These are phyloP conservation scores for Peromyscus melanophrys DNA, from an alignment of 2,797 vertebrate species.

Conservation along the genomic window DNA sequence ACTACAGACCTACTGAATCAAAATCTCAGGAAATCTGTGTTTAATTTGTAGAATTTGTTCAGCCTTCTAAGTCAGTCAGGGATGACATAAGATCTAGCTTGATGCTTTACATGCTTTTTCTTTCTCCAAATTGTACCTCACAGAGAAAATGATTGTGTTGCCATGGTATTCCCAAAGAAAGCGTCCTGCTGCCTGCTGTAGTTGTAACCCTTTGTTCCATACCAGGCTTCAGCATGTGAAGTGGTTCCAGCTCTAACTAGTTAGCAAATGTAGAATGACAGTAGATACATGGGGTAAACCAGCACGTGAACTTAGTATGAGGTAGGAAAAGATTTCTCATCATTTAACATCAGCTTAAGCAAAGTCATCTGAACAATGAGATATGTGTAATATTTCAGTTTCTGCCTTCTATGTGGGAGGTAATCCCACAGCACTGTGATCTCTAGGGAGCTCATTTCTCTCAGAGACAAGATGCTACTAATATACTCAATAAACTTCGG, in stretches of 20 bases:
- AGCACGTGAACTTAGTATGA: background rate
- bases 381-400: background rate
- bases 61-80: conserved; percentile 33
- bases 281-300: background rate
- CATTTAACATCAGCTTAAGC: background rate
- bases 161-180: background rate
- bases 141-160: background rate
- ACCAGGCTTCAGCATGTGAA: background rate
- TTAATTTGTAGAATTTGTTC: conserved; percentile 65
- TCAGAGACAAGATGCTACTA: background rate
- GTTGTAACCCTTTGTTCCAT: background rate
- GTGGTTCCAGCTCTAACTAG: accelerated
- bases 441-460: background rate
- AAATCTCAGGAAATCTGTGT: conserved; percentile 53
- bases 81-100: conserved; percentile 6
- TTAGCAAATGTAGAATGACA: background rate
- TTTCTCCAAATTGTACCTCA: background rate
- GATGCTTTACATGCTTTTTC: background rate
- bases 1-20: conserved; percentile 9
- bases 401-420: background rate
- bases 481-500: background rate
- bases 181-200: background rate
- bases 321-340: background rate
- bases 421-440: background rate
- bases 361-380: background rate